Evolutionary conservation across 2,888 invertebrate genomes (phyloP).

Genomic region (Drosophila quasianomalipes): DNA sequence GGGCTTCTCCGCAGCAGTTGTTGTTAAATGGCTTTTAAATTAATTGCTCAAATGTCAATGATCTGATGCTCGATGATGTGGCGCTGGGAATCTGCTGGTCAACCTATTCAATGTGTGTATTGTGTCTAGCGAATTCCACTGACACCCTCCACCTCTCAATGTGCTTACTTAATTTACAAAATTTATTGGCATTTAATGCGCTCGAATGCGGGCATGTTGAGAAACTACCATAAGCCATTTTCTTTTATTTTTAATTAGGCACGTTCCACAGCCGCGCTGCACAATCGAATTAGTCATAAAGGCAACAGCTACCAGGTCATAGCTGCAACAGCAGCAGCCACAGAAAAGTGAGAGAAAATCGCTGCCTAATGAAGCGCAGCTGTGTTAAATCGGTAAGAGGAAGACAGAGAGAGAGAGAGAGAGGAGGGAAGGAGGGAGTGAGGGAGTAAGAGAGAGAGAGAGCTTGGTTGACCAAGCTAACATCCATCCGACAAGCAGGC

Average conservation of each 20-base stretch:
- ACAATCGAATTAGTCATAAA: constrained; percentile 44
- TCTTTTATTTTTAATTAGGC: constrained; percentile 34
- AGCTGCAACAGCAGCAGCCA: not conserved
- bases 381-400: not conserved
- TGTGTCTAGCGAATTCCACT: not conserved
- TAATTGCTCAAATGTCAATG: constrained; percentile 45
- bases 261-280: constrained; percentile 30
- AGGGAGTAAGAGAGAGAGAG: not conserved
- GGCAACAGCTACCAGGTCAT: not conserved
- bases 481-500: not conserved
- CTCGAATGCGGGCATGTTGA: constrained; percentile 51
- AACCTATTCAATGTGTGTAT: constrained; percentile 5
- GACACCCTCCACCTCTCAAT: not conserved
- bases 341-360: not conserved
- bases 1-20: not conserved
- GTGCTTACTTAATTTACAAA: constrained; percentile 48
- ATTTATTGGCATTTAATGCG: constrained; percentile 70
- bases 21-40: constrained; percentile 41
- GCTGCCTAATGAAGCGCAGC: constrained; percentile 47
- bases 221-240: constrained; percentile 22
- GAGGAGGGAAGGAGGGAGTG: accelerated
- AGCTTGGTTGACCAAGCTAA: not conserved
- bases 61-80: constrained; percentile 17
- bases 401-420: not conserved
- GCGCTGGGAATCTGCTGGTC: constrained; percentile 15